Evolutionary conservation across 2,888 invertebrate species (phyloP).

Genomic region (Taphrorychus bicolor): DNA sequence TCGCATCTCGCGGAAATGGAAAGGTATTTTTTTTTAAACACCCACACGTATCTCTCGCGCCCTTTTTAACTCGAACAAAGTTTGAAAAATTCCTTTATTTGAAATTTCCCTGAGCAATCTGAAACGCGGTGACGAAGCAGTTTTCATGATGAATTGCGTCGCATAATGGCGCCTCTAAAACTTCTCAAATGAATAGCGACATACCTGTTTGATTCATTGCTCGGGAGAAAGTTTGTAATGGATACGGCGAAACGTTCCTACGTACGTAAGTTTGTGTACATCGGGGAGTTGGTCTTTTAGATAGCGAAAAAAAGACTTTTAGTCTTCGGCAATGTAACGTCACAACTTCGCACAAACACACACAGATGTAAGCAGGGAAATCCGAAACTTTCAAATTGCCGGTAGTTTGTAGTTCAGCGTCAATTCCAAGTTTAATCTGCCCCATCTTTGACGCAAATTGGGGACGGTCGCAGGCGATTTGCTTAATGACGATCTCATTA

Average conservation of each 20-base stretch:
- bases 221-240: background rate
- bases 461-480: slow-evolving; percentile 15
- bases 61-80: background rate
- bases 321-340: background rate
- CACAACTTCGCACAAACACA: background rate
- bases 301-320: background rate
- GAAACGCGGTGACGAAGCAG: background rate
- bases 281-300: background rate
- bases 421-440: background rate
- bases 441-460: slow-evolving; percentile 9
- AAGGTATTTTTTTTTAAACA: background rate
- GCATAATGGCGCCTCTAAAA: background rate
- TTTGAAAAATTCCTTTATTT: background rate
- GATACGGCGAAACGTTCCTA: background rate
- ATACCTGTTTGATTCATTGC: background rate
- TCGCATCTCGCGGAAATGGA: background rate
- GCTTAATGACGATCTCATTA: slow-evolving; percentile 14
- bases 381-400: background rate
- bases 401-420: background rate
- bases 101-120: background rate
- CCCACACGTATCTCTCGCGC: background rate
- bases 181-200: background rate
- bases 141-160: background rate
- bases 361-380: background rate
- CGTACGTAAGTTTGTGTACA: background rate